Evolutionary conservation across 1,140 invertebrate species (phyloP).

Genomic region (Carcinoscorpius rotundicauda): DNA sequence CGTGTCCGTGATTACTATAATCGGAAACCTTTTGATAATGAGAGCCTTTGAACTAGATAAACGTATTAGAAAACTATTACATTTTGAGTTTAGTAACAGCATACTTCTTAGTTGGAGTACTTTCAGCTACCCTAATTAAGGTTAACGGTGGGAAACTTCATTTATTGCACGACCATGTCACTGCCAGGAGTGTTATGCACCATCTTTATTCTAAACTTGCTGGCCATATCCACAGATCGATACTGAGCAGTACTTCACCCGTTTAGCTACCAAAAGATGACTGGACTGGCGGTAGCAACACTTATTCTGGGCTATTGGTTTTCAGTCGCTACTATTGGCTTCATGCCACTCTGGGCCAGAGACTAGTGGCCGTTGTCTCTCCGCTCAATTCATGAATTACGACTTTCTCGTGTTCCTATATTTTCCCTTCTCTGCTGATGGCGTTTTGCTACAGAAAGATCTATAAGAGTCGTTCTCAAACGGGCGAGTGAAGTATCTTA

Average conservation of each 20-base stretch:
- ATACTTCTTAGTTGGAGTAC: constrained; percentile 66
- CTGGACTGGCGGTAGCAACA: constrained; percentile 35
- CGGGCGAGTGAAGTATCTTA: constrained; percentile 45
- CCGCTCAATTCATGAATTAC: constrained; percentile 74
- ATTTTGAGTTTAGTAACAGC: constrained; percentile 75
- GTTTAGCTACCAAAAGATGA: constrained; percentile 67
- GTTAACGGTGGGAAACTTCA: constrained; percentile 56
- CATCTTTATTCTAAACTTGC: constrained; percentile 78
- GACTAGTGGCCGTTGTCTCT: constrained; percentile 51
- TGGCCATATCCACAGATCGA: constrained; percentile 77
- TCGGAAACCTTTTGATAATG: too few relatives aligned
- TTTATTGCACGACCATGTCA: constrained; percentile 68
- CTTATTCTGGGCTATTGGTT: constrained; percentile 78
- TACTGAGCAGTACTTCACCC: constrained; percentile 86
- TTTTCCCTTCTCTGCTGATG: constrained; percentile 64
- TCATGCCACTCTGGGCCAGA: constrained; percentile 54
- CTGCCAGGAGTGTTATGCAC: constrained; percentile 75
- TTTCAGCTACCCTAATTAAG: constrained; percentile 69
- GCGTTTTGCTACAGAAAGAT: constrained; percentile 76
- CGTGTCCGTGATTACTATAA: too few relatives aligned
- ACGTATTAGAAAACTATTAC: constrained; percentile 49
- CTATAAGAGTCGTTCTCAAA: constrained; percentile 69
- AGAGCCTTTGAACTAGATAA: too few relatives aligned
- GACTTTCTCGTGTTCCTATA: constrained; percentile 77
- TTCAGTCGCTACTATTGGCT: constrained; percentile 59